Evolutionary conservation across 2,888 invertebrate species (phyloP).

Genomic region (Parthenolecanium corni): DNA sequence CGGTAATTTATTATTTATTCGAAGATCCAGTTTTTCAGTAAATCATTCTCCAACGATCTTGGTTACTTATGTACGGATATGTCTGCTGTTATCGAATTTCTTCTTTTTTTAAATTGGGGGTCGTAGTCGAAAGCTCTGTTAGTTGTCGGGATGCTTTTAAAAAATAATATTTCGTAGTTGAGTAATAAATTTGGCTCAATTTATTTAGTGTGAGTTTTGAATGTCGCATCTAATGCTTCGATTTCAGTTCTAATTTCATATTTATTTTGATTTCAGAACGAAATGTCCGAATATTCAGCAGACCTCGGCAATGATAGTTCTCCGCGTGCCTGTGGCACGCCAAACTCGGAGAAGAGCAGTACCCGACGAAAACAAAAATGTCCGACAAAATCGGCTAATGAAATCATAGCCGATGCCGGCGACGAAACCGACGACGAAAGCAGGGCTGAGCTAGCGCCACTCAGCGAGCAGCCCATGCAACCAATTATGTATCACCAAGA

Average conservation of each 20-base stretch:
- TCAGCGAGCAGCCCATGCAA: slow-evolving; percentile 10
- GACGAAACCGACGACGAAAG: slow-evolving; percentile 22
- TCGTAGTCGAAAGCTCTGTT: too few relatives aligned
- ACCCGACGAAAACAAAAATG: slow-evolving; percentile 25
- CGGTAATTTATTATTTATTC: too few relatives aligned
- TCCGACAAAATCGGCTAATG: slow-evolving; percentile 20
- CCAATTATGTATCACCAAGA: slow-evolving; percentile 19
- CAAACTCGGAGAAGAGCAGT: slow-evolving; percentile 21
- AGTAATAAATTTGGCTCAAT: too few relatives aligned
- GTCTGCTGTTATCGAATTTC: too few relatives aligned
- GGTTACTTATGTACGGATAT: too few relatives aligned
- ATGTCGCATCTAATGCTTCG: too few relatives aligned
- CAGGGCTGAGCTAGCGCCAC: slow-evolving; percentile 4
- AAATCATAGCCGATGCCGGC: neutral
- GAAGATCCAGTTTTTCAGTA: too few relatives aligned
- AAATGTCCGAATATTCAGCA: slow-evolving; percentile 10
- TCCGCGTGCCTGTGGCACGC: slow-evolving; percentile 9
- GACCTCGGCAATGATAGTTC: neutral
- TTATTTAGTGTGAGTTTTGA: too few relatives aligned
- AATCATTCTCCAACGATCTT: too few relatives aligned
- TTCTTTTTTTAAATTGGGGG: too few relatives aligned
- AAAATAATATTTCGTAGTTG: too few relatives aligned
- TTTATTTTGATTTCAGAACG: slow-evolving; percentile 1
- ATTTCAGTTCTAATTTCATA: neutral
- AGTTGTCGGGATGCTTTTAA: too few relatives aligned